Conservation (phyloP, 2,113 vertebrate species). For the Tetrax tetrax region DNA sequence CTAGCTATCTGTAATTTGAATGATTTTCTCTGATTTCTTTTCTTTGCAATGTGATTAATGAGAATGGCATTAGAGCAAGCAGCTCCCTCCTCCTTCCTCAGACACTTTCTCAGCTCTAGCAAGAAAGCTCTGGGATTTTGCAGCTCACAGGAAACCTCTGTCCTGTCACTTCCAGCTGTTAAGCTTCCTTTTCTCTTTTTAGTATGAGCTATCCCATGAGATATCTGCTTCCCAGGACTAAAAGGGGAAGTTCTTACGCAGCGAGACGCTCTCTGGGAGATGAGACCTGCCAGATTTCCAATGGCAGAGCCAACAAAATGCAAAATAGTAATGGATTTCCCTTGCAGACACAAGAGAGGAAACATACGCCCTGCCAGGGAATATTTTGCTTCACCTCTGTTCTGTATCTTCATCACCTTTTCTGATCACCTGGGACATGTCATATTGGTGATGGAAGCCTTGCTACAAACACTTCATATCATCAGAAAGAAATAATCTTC, state of each 20-base stretch:
- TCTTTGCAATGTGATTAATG: conserved; percentile 76
- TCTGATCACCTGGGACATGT: neutral
- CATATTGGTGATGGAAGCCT: neutral
- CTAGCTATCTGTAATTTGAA: conserved; percentile 81
- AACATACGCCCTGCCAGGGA: neutral
- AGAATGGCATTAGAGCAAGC: conserved; percentile 47
- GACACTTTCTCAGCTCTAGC: neutral
- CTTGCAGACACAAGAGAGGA: neutral
- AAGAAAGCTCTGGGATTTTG: conserved; percentile 11
- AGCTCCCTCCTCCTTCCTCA: conserved; percentile 9
- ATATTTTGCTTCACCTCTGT: neutral
- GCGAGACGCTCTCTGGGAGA: neutral
- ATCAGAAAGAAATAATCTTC: neutral
- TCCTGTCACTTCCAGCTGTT: conserved; percentile 45
- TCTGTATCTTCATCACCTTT: neutral
- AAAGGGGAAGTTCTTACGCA: neutral
- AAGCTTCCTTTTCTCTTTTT: neutral
- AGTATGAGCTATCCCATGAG: neutral
- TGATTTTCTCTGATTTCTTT: conserved; percentile 75
- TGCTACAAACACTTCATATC: neutral
- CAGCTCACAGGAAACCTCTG: conserved; percentile 15
- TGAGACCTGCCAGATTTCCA: neutral
- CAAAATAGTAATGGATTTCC: neutral
- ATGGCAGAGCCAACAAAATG: neutral
- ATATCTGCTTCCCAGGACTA: neutral